Conservation (phyloP, 2,797 vertebrate genomes). For the Mormyrops boulengeri region DNA sequence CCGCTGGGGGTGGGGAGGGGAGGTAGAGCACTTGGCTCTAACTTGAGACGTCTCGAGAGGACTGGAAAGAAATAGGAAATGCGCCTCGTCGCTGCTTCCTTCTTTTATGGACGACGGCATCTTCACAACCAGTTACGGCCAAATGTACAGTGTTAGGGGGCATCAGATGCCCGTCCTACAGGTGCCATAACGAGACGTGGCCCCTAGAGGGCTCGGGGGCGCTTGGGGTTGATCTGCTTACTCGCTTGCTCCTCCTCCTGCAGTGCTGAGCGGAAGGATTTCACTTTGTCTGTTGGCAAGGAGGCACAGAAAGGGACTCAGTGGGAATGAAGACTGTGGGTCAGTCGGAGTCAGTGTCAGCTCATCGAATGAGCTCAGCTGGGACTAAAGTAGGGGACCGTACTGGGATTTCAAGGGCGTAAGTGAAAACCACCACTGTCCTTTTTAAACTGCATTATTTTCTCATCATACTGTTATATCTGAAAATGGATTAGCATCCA, state of each 20-base stretch:
- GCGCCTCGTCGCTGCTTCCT: constrained; percentile 26
- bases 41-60: background rate
- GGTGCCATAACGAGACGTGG: constrained; percentile 21
- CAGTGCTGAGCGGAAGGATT: constrained; percentile 84
- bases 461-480: background rate
- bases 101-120: constrained; percentile 58
- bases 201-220: constrained; percentile 52
- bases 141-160: constrained; percentile 54
- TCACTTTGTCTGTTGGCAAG: constrained; percentile 83
- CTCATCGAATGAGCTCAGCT: background rate
- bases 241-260: constrained; percentile 96
- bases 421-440: background rate
- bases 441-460: background rate
- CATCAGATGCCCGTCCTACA: constrained; percentile 14
- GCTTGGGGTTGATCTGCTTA: constrained; percentile 91
- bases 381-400: background rate
- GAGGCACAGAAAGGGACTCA: constrained; percentile 22
- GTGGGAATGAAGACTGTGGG: background rate
- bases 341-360: background rate
- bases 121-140: constrained; percentile 52
- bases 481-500: background rate
- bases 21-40: background rate
- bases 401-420: background rate
- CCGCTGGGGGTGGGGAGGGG: background rate
- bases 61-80: constrained; percentile 32